A percentile compares a stretch with the other conserved stretches of the same genome.
Evolutionary conservation across 1,140 invertebrate genomes (phyloP).

Genomic region (Cotesia chilonis): DNA sequence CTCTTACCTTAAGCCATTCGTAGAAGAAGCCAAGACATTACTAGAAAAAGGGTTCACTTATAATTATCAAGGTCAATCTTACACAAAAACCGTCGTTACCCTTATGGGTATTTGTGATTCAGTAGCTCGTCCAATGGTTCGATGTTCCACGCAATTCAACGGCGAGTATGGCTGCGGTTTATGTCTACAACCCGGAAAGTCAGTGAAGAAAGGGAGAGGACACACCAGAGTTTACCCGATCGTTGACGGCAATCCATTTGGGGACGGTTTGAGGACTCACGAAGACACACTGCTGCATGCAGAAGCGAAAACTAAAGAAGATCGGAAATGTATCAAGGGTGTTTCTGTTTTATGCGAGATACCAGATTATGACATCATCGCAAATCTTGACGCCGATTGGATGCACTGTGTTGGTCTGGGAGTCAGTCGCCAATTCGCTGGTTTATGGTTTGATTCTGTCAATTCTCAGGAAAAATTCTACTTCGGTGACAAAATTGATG

Average conservation of each 20-base stretch:
- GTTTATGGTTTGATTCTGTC: conserved; percentile 39
- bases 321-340: conserved; percentile 20
- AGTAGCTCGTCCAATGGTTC: background rate
- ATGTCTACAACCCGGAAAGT: conserved; percentile 12
- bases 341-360: conserved; percentile 25
- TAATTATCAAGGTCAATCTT: background rate
- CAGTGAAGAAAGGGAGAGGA: background rate
- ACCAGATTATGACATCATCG: conserved; percentile 35
- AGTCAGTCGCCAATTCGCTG: conserved; percentile 28
- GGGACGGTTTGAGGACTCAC: conserved; percentile 8
- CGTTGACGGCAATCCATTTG: background rate
- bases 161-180: conserved; percentile 3
- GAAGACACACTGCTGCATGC: conserved; percentile 8
- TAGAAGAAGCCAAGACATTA: conserved; percentile 15
- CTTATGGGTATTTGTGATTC: conserved; percentile 30
- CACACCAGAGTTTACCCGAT: background rate
- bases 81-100: background rate
- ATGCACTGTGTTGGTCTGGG: conserved; percentile 40
- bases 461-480: conserved; percentile 36
- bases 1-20: conserved; percentile 23
- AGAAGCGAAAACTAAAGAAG: background rate
- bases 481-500: conserved; percentile 25
- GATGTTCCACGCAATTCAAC: background rate
- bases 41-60: conserved; percentile 5
- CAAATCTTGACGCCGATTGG: conserved; percentile 33